A percentile compares a stretch with the other conserved stretches of the same genome.
These are phyloP conservation scores for Stictocephala bisonia DNA, from an alignment of 2,888 invertebrate species.

Conservation along the genomic window DNA sequence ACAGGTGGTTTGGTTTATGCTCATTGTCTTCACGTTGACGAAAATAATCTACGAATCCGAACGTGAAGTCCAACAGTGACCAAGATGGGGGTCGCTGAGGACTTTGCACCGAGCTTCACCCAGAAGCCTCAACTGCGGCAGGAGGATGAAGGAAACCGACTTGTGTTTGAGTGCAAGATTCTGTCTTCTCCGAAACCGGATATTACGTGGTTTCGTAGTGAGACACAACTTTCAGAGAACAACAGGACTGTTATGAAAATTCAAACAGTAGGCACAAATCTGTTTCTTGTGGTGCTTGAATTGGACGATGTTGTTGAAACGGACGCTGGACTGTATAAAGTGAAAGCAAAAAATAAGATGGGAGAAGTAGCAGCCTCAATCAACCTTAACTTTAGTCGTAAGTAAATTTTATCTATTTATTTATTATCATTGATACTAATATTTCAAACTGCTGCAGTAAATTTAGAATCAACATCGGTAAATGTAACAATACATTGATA, in stretches of 20 bases:
- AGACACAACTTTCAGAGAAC: conserved; percentile 85
- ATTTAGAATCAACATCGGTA: neutral
- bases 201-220: conserved; percentile 92
- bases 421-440: no score
- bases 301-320: conserved; percentile 96
- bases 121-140: conserved; percentile 97
- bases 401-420: conserved; percentile 68
- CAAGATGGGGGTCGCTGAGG: conserved; percentile 87
- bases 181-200: conserved; percentile 89
- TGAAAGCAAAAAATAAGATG: conserved; percentile 96
- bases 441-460: neutral
- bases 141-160: conserved; percentile 95
- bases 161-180: conserved; percentile 94
- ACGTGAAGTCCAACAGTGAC: conserved; percentile 40
- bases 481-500: neutral
- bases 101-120: conserved; percentile 98
- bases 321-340: conserved; percentile 96
- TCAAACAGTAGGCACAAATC: conserved; percentile 85
- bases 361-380: conserved; percentile 98
- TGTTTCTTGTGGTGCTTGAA: conserved; percentile 91
- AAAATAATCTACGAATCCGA: conserved; percentile 44
- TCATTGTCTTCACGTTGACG: conserved; percentile 36
- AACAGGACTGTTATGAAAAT: conserved; percentile 88
- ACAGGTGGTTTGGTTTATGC: conserved; percentile 17
- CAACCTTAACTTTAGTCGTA: conserved; percentile 97